Base-by-base conservation (phyloP, 2,888 invertebrate genomes). In the Mechanitis messenoides region DNA sequence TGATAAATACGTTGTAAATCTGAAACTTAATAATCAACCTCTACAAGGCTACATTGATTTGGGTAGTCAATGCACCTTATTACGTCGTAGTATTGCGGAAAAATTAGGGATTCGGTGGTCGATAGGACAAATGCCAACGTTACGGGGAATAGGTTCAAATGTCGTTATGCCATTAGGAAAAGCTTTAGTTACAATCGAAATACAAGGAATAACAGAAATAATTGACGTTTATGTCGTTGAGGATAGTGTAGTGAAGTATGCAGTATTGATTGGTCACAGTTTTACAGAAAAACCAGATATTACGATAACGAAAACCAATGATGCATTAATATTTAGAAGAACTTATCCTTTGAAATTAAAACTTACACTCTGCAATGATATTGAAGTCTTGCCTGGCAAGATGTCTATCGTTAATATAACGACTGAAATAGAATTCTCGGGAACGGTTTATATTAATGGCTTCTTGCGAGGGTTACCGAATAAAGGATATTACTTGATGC, bases 31-130 rank as follows among this genome's bases (percentile, higher is more conserved):
- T 20, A 20, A 20, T 20, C 0, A 20, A 20, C 20, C 20, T 20
- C 20, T 20, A 20, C 20, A 20, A 20, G 20, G 20, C 20, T 20
- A 20, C 46, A 11, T 54, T 2, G 56, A 59, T 45, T 54, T 56
- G 33, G 54, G 57, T 2, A 57, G 57, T 20, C 57, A 57, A 31
- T 57, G 57, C n/a, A 57, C 46, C 2, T 46, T 57, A 47, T 53
- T 62, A 28, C 47, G 20, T 31, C 38, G 46, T 46, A 20, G 20
- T 20, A 20, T 20, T 20, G 20, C 1, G 20, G 20, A 20, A 20
- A 20, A 20, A 20, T 20, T 20, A 20, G 20, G 20, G 20, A 20
- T 20, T 20, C 20, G 20, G 20, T 20, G 20, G 20, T 20, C 20
- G 20, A 20, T 20, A 20, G 20, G 20, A 20, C 20, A 20, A 20